A percentile compares a stretch with the other conserved stretches of the same genome.
Evolutionary conservation across 2,113 vertebrate species (phyloP).

Genomic region (Amphilophus citrinellus): DNA sequence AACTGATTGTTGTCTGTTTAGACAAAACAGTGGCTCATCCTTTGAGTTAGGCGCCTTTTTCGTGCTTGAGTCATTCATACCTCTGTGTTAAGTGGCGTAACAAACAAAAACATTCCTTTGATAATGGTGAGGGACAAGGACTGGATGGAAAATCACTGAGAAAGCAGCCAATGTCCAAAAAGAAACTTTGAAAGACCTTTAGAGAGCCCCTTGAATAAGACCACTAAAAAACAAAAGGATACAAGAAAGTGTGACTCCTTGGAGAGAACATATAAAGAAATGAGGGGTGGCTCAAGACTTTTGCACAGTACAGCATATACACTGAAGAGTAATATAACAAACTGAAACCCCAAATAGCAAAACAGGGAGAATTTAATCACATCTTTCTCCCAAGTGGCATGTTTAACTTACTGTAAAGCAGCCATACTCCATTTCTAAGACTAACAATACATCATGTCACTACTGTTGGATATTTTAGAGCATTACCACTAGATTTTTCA

Average conservation of each 20-base stretch:
- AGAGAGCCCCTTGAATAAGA: no score
- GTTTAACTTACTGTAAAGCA: background rate
- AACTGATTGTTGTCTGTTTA: no score
- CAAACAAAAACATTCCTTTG: background rate
- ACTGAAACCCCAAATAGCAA: no score
- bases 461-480: background rate
- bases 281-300: no score
- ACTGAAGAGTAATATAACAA: no score
- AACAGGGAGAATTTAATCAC: no score
- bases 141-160: background rate
- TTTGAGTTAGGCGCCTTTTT: background rate
- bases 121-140: rapidly evolving
- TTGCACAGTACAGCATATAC: no score
- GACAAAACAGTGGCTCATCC: background rate
- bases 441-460: rapidly evolving
- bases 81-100: rapidly evolving
- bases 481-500: background rate
- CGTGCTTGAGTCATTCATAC: background rate
- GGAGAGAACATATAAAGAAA: no score
- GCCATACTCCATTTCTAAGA: background rate
- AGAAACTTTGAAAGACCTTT: background rate
- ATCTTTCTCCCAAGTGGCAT: background rate
- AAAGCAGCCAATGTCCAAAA: background rate
- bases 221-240: no score
- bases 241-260: no score